Evolutionary conservation across 2,797 vertebrate genomes (phyloP), one percentile per base, ranked within the genome.

Genomic region (Craterocephalus amniculus): DNA sequence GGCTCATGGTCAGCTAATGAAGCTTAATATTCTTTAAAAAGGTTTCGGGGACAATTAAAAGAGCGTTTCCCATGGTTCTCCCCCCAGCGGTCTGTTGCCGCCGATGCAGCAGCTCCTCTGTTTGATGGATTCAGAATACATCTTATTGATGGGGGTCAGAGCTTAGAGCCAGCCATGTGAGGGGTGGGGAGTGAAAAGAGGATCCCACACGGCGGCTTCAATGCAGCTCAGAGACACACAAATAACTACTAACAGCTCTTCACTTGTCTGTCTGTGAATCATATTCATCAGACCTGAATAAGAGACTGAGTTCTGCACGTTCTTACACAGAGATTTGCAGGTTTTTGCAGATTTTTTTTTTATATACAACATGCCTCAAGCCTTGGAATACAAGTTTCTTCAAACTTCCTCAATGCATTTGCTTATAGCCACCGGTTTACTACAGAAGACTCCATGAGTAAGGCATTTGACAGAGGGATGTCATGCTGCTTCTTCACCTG

Each of bases 1-100:
- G 87, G 88, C 91, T 90, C 87, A 89, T 83, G 89, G 92, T 93
- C 89, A 89, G 90, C 92, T 94, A 94, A 95, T 93, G 90, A 94
- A 91, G 93, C 93, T 94, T 94, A 94, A 95, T 95, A 93, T 94
- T 94, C 91, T 94, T 94, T 93, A 92, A 95, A 94, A 94, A 91
- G 89, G 89, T 89, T 80, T 9, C 66, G 80, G 89, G 91, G 88
- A 93, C 94, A 95, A 95, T 95, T 94, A 95, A 92, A 87, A 85
- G 86, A 93, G 90, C 80, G 82, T 94, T 94, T 94, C 92, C 93
- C 93, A 94, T 85, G 90, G 86, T 76, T 92, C 88, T 90, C 80
- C 88, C 85, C 90, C 92, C 92, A 92, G 91, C 75, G 91, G 89
- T 83, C 87, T 75, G 61, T 64, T 83, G 65, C 87, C 83, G 92